These are phyloP conservation scores for Macaria liturata DNA, from an alignment of 2,888 invertebrate species.

Conservation along the genomic window DNA sequence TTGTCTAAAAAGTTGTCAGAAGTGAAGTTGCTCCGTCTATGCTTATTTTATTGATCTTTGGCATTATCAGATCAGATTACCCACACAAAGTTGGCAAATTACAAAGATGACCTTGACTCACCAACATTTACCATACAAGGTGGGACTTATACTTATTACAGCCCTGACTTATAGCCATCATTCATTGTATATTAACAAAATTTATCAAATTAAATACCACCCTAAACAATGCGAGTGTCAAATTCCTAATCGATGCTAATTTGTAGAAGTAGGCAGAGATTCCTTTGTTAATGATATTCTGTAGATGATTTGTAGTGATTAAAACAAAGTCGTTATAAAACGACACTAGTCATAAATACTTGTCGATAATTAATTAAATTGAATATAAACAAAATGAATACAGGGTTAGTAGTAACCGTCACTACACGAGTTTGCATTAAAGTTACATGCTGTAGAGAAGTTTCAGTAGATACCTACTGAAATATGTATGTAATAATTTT, in stretches of 20 bases:
- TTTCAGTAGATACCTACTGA: no score
- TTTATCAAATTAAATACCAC: slow-evolving; percentile 5
- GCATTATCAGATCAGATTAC: slow-evolving; percentile 14
- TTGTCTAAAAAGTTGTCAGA: no score
- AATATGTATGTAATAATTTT: no score
- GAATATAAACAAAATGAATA: no score
- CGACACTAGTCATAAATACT: slow-evolving; percentile 13
- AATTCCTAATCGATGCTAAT: slow-evolving; percentile 18
- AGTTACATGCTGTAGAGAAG: no score
- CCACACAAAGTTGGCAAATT: slow-evolving; percentile 8
- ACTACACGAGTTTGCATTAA: no score
- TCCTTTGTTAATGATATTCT: slow-evolving; percentile 18
- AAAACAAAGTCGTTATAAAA: slow-evolving; percentile 9
- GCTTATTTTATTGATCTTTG: no score
- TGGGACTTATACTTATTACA: not conserved
- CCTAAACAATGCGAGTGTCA: slow-evolving; percentile 20
- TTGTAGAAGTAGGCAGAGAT: slow-evolving; percentile 14
- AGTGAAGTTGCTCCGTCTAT: no score
- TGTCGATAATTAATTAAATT: slow-evolving; percentile 2
- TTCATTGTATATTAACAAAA: slow-evolving; percentile 5
- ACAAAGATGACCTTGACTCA: slow-evolving; percentile 14
- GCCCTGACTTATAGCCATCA: not conserved
- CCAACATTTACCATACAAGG: slow-evolving; percentile 9
- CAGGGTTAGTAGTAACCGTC: no score
- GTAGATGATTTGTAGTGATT: slow-evolving; percentile 20